Percentiles rank a stretch among this genome's conserved stretches.
Conservation (phyloP, 2,888 invertebrate genomes). For the Macrophya annulata region DNA sequence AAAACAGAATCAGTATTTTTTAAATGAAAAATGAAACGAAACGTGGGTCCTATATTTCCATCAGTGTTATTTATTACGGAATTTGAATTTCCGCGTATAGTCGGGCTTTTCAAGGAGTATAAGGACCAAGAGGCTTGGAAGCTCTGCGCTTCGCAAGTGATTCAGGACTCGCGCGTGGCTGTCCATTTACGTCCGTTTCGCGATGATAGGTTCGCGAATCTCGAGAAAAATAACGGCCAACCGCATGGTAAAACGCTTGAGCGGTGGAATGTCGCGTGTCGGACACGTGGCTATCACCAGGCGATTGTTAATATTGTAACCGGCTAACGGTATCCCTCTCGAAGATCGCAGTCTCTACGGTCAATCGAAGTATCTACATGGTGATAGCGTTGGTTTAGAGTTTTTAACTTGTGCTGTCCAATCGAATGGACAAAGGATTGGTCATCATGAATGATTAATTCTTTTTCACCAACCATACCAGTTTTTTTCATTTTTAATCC, state of each 20-base stretch:
- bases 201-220: slow-evolving; percentile 32
- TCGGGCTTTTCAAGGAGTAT: slow-evolving; percentile 28
- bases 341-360: background rate
- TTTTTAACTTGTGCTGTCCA: slow-evolving; percentile 7
- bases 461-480: slow-evolving; percentile 1
- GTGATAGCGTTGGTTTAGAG: slow-evolving; percentile 1
- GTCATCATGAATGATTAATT: background rate
- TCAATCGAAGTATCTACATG: slow-evolving; percentile 23
- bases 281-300: slow-evolving; percentile 35
- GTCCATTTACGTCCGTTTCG: slow-evolving; percentile 42
- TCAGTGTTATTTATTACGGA: slow-evolving; percentile 37
- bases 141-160: slow-evolving; percentile 37
- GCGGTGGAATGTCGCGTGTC: slow-evolving; percentile 43
- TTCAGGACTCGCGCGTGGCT: slow-evolving; percentile 46
- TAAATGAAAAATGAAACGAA: slow-evolving; percentile 46
- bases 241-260: background rate
- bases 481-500: background rate
- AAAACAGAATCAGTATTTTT: slow-evolving; percentile 40
- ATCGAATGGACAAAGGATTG: slow-evolving; percentile 3
- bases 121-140: slow-evolving; percentile 18
- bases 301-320: slow-evolving; percentile 35
- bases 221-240: slow-evolving; percentile 33
- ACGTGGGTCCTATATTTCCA: slow-evolving; percentile 38
- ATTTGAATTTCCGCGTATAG: slow-evolving; percentile 46
- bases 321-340: slow-evolving; percentile 25